phyloP scores from a whole-genome alignment of 2,113 vertebrate genomes.

The Jacana jacana region DNA sequence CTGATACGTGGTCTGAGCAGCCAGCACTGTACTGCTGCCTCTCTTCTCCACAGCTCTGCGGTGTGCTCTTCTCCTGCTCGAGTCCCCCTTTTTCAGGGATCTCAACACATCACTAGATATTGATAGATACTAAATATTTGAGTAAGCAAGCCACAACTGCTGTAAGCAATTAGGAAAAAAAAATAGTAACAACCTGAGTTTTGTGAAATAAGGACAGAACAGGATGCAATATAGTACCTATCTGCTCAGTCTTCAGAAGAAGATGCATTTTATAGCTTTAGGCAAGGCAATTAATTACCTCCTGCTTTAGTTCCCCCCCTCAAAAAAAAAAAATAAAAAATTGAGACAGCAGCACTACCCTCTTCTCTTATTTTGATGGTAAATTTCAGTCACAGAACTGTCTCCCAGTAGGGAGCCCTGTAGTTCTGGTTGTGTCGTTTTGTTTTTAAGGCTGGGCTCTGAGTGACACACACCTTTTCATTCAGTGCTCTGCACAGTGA shows the following conservation, averaged over 20 bases:
- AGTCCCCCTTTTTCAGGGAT: not conserved
- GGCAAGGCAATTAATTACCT: not conserved
- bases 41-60: not conserved
- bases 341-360: not conserved
- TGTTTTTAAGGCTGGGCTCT: not conserved
- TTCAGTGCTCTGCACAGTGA: not conserved
- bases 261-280: not conserved
- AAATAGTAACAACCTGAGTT: not conserved
- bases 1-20: not conserved
- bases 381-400: not conserved
- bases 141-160: not conserved
- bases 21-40: not conserved
- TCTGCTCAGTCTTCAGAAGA: not conserved
- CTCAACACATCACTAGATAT: not conserved
- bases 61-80: not conserved
- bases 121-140: not conserved
- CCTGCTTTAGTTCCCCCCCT: not conserved
- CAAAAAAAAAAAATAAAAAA: not conserved
- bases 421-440: not conserved
- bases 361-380: not conserved
- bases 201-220: not conserved
- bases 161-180: not conserved
- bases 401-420: not conserved
- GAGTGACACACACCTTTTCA: not conserved
- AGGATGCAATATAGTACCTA: not conserved